phyloP scores from a whole-genome alignment of 1,140 invertebrate genomes.

The Drosophila murphyi region DNA sequence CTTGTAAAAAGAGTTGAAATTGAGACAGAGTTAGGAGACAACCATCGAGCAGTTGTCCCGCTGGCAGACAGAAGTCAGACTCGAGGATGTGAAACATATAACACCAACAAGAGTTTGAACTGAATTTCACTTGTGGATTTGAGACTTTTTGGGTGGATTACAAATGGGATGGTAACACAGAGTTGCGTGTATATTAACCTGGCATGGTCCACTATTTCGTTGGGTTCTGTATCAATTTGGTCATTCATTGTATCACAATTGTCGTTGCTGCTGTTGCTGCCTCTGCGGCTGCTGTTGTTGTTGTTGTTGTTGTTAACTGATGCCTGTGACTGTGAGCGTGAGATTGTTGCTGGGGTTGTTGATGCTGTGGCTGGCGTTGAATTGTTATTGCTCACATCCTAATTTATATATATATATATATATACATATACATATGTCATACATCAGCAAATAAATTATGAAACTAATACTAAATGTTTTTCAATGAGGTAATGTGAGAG shows the following conservation, averaged over 20 bases:
- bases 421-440: neutral
- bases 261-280: conserved; percentile 9
- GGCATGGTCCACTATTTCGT: conserved; percentile 40
- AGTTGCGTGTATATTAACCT: conserved; percentile 66
- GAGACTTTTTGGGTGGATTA: neutral
- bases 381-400: conserved; percentile 72
- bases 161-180: conserved; percentile 6
- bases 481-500: neutral
- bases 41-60: neutral
- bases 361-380: conserved; percentile 24
- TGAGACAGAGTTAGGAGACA: conserved; percentile 15
- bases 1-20: conserved; percentile 37
- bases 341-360: conserved; percentile 48
- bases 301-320: conserved; percentile 32
- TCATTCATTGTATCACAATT: conserved; percentile 17
- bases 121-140: neutral
- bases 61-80: neutral
- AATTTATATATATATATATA: conserved; percentile 24
- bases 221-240: conserved; percentile 27
- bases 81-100: too few species aligned
- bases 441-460: neutral
- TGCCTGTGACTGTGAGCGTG: conserved; percentile 45
- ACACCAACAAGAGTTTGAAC: too few species aligned
- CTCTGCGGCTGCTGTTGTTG: conserved; percentile 31
- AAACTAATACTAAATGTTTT: neutral